Base-by-base conservation (phyloP, 1,140 invertebrate genomes). In the Marisa cornuarietis region DNA sequence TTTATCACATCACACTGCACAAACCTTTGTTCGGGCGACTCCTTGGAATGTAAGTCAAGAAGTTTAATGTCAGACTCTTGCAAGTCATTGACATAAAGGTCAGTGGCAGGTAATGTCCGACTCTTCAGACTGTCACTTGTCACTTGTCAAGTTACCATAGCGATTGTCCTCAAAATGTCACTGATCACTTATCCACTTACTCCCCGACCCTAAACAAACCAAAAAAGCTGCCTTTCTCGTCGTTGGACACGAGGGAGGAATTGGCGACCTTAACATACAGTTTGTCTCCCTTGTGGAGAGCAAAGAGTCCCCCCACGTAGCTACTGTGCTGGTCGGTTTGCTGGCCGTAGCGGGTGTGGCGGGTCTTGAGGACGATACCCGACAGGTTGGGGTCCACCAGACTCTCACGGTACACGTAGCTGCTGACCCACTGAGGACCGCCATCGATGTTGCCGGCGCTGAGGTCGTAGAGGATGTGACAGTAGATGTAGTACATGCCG, bases 401-500 rank as follows among this genome's bases (percentile, higher is more conserved):
- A 18, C 76, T 77, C 24, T 69, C 51, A 49, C 76, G 76, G 51
- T 26, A 26, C 42, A 77, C 76, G 65, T 77, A 77, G 24, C 22
- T 65, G 65, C 76, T 77, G 76, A 26, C 76, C 22, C 65, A 18
- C 16, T 49, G n/a, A 22, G 63, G 2, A 6, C 18, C 24, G 62
- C 24, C n/a, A 49, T 22, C 16, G n/a, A 26, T 22, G 22, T 24
- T 52, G n/a, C n/a, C n/a, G n/a, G n/a, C n/a, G n/a, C n/a, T n/a
- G n/a, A n/a, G n/a, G n/a, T 20, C 14, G 76, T 69, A 77, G 31
- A 77, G 63, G 63, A 69, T 24, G 65, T 77, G 76, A 51, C 63
- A 69, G 76, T 77, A 77, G 49, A 77, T n/a, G 76, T 24, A 77
- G 76, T 77, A 77, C 16, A 68, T 62, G 4, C 76, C 76, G 3